A percentile compares a stretch with the other conserved stretches of the same genome.
These are phyloP conservation scores for Periplaneta americana DNA, from an alignment of 1,140 invertebrate species.

Conservation along the genomic window DNA sequence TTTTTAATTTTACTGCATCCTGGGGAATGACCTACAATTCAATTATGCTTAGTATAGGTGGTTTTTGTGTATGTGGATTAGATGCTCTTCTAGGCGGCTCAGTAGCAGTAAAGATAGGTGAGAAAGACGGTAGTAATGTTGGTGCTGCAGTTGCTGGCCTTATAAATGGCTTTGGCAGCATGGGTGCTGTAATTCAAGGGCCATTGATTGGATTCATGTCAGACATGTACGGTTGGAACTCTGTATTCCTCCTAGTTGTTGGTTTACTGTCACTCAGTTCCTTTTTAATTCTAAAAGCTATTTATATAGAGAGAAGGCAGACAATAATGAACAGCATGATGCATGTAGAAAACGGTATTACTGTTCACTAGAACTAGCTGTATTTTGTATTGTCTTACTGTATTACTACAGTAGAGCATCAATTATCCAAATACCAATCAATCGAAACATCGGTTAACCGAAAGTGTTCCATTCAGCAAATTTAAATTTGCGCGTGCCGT, in stretches of 20 bases:
- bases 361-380: neutral
- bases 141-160: conserved; percentile 44
- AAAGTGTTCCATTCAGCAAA: no score
- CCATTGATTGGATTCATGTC: conserved; percentile 43
- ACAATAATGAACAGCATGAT: neutral
- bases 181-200: conserved; percentile 46
- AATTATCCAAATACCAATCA: no score
- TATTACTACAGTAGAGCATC: neutral
- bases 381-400: neutral
- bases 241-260: conserved; percentile 45
- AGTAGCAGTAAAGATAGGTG: conserved; percentile 42
- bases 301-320: conserved; percentile 21
- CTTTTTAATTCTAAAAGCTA: conserved; percentile 32
- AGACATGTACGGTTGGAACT: conserved; percentile 42
- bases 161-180: conserved; percentile 43
- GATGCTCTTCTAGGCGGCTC: conserved; percentile 46
- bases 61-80: conserved; percentile 45
- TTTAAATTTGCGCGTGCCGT: no score
- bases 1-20: conserved; percentile 39
- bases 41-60: conserved; percentile 41
- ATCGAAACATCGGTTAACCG: no score
- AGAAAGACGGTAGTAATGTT: conserved; percentile 39
- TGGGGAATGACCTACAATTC: conserved; percentile 40
- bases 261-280: conserved; percentile 35
- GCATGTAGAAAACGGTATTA: neutral